Conservation (phyloP, 92 coral and sea anemone species). For the Montipora capitata region DNA sequence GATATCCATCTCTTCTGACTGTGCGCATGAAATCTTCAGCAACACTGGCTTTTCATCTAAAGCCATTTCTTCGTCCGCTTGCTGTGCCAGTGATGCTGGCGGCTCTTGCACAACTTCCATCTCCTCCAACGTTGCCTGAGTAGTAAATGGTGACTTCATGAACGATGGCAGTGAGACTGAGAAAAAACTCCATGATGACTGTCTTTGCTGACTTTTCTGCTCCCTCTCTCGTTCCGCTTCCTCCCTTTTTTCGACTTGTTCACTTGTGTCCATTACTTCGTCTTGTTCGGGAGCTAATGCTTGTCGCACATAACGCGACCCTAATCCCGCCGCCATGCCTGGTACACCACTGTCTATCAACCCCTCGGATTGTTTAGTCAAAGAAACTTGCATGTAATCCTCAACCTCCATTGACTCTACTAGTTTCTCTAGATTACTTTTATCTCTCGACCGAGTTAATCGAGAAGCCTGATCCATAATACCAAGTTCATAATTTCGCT, state of each 20-base stretch:
- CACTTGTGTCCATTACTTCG: background rate
- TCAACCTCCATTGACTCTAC: background rate
- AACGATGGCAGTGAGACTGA: background rate
- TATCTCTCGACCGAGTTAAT: background rate
- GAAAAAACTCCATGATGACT: background rate
- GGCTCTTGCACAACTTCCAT: constrained; percentile 5
- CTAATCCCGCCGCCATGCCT: background rate
- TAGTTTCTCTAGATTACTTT: background rate
- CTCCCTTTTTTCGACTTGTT: background rate
- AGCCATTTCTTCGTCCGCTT: background rate
- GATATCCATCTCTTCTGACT: background rate
- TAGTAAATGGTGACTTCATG: background rate
- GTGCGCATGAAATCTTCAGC: background rate
- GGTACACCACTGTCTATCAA: background rate
- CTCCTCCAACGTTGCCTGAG: background rate
- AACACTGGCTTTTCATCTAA: background rate
- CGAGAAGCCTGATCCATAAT: no score
- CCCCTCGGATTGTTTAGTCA: background rate
- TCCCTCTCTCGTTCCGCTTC: background rate
- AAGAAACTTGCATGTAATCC: background rate
- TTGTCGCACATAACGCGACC: background rate
- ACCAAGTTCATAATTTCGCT: background rate
- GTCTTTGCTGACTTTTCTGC: background rate
- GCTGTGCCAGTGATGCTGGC: background rate
- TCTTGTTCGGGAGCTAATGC: background rate